Evolutionary conservation across 35 echinoderm and acorn worm species (phyloP).

Genomic region (Patiria miniata): DNA sequence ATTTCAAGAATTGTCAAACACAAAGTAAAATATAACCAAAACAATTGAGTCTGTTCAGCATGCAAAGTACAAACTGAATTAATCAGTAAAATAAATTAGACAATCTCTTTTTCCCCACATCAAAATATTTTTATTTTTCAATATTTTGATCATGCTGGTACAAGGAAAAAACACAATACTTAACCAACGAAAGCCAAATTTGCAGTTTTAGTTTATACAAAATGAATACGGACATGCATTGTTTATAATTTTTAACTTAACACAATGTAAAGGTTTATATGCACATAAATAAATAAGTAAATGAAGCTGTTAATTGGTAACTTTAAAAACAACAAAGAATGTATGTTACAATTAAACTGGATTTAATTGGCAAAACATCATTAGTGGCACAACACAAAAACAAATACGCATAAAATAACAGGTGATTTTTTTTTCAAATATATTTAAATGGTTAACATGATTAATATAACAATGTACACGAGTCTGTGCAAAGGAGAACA

Average conservation of each 20-base stretch:
- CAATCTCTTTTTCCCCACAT: background rate
- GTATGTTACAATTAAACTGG: background rate
- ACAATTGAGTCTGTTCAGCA: too few relatives aligned
- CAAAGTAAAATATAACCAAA: too few relatives aligned
- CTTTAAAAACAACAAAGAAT: background rate
- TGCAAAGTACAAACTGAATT: too few relatives aligned
- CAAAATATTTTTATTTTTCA: slow-evolving; percentile 25
- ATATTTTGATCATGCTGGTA: slow-evolving; percentile 34
- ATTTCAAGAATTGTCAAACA: too few relatives aligned
- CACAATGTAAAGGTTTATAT: background rate
- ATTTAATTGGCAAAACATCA: background rate
- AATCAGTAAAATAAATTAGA: background rate
- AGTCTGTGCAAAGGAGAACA: too few relatives aligned
- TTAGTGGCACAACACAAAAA: slow-evolving; percentile 6
- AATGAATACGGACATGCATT: slow-evolving; percentile 16
- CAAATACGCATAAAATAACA: background rate
- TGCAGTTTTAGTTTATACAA: background rate
- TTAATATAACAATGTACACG: too few relatives aligned
- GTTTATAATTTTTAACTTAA: background rate
- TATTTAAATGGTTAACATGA: background rate
- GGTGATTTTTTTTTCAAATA: background rate
- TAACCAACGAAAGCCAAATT: background rate
- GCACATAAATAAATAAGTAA: slow-evolving; percentile 2
- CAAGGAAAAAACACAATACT: background rate
- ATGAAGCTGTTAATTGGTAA: background rate